A percentile compares a stretch with the other conserved stretches of the same genome.
Conservation (phyloP, 1,140 invertebrate species). For the Drosophila ercepeae region DNA sequence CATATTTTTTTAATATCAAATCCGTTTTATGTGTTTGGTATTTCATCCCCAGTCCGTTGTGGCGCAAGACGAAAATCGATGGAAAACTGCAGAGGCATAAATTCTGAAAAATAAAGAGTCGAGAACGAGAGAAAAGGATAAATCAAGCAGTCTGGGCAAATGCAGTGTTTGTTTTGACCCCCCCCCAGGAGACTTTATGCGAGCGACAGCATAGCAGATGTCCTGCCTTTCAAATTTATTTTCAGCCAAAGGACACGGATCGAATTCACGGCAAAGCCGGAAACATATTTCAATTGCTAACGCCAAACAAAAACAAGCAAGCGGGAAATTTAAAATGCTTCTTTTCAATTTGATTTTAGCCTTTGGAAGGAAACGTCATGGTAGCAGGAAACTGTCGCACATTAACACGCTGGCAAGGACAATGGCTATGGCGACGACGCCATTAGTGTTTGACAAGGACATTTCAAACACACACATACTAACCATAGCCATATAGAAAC, state of each 20-base stretch:
- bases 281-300: constrained; percentile 62
- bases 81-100: constrained; percentile 76
- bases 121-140: constrained; percentile 13
- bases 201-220: constrained; percentile 16
- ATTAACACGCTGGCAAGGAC: constrained; percentile 76
- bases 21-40: constrained; percentile 79
- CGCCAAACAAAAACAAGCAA: constrained; percentile 32
- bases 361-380: constrained; percentile 18
- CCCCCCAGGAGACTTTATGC: constrained; percentile 19
- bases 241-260: constrained; percentile 13
- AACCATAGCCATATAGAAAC: constrained; percentile 19
- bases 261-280: constrained; percentile 10
- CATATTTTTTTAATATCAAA: constrained; percentile 81
- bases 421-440: constrained; percentile 65
- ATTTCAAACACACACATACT: constrained; percentile 43
- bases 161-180: constrained; percentile 36
- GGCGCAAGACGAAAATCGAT: constrained; percentile 78
- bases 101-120: constrained; percentile 54
- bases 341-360: constrained; percentile 61
- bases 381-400: constrained; percentile 64
- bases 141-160: constrained; percentile 21
- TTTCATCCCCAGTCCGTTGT: constrained; percentile 83
- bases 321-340: constrained; percentile 30
- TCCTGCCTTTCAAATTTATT: constrained; percentile 14
- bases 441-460: constrained; percentile 80